Percentiles rank a stretch among this genome's conserved stretches.
Evolutionary conservation across 2,888 invertebrate genomes (phyloP).

Genomic region (Sisyra terminalis): DNA sequence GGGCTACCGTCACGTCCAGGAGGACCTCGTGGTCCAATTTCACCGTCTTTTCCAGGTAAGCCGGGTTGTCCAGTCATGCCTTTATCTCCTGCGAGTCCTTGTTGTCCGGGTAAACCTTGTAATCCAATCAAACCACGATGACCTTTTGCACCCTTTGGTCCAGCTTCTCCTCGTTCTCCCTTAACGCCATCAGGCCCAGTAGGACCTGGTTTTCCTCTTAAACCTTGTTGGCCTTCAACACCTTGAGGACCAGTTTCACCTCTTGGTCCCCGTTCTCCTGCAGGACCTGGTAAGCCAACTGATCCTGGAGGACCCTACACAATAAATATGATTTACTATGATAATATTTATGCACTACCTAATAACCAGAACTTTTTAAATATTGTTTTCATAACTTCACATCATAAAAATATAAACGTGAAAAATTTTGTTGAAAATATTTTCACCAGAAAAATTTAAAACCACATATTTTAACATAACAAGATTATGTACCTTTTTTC

Average conservation of each 20-base stretch:
- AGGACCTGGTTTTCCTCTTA: constrained; percentile 60
- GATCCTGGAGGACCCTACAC: constrained; percentile 47
- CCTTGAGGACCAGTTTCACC: constrained; percentile 63
- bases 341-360: background rate
- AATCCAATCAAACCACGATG: constrained; percentile 71
- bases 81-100: constrained; percentile 49
- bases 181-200: constrained; percentile 59
- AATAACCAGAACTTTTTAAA: background rate
- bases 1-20: constrained; percentile 43
- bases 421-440: too few species aligned
- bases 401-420: too few species aligned
- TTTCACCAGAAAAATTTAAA: too few species aligned
- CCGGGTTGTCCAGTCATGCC: constrained; percentile 48
- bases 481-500: too few species aligned
- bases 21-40: constrained; percentile 48
- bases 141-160: constrained; percentile 61
- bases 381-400: too few species aligned
- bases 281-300: constrained; percentile 44
- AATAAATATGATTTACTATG: background rate
- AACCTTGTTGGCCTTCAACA: constrained; percentile 58
- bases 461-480: too few species aligned
- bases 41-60: constrained; percentile 59
- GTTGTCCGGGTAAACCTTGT: constrained; percentile 59
- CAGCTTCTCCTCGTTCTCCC: constrained; percentile 36
- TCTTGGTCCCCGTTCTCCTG: constrained; percentile 54